Evolutionary conservation across 2,888 invertebrate genomes (phyloP), one percentile per base, ranked within the genome.

Genomic region (Eupeodes latifasciatus): DNA sequence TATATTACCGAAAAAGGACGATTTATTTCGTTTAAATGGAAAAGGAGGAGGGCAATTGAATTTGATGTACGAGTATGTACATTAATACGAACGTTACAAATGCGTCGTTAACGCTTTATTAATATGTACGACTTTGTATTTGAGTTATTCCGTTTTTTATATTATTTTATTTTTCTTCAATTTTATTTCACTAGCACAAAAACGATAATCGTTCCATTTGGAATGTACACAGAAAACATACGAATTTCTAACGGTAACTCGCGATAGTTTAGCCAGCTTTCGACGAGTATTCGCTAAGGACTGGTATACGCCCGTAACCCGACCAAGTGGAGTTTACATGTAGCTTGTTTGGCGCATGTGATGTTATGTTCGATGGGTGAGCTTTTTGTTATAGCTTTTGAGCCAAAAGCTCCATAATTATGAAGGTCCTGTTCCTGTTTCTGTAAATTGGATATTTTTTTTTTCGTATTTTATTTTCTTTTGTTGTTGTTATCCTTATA

Each of bases 201-300:
- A 77, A 71, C 72, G 19, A 4, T 59, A 59, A 72, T 34, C 72
- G 27, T 72, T 72, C 59, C 72, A 57, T 57, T 27, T 27, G 27
- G 64, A 71, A 72, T 19, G 34, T 69, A 36, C 78, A 75, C 55
- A 74, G 57, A 74, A 76, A 75, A 71, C 51, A 79, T 79, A 87
- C 84, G 81, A 88, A 81, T 9, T 78, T 81, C 78, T 74, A 77
- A 81, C 81, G 85, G 78, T 77, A 78, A 47, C 69, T 77, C 85
- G 81, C 85, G 77, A 62, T 59, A 59, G 71, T 78, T 85, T 75
- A 55, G 72, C 85, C 88, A 88, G 85, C 85, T 88, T 88, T 85
- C 85, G 85, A 85, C 88, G 88, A 81, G 85, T 81, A 81, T 88
- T 88, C 88, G 88, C 88, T 85, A 78, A 84, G 88, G 88, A 88